A percentile compares a stretch with the other conserved stretches of the same genome.
Conservation (phyloP, 2,888 invertebrate species). For the Philaethria dido region DNA sequence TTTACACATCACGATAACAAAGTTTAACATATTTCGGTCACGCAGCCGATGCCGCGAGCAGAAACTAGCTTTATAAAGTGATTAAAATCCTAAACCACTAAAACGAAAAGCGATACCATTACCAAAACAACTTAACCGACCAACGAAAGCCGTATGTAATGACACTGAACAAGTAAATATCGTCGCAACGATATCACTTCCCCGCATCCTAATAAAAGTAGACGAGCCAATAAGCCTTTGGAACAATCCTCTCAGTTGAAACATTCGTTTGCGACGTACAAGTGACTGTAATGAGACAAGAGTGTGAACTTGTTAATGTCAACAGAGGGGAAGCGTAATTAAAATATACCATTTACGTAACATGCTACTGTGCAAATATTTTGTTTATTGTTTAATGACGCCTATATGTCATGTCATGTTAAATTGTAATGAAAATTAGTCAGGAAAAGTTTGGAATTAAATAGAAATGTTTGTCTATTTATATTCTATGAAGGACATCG, state of each 20-base stretch:
- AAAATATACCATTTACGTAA: constrained; percentile 39
- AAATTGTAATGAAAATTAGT: not conserved
- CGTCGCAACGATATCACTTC: constrained; percentile 22
- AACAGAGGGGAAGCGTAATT: constrained; percentile 37
- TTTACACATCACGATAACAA: too few species aligned
- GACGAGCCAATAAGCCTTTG: constrained; percentile 44
- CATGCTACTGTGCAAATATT: constrained; percentile 6
- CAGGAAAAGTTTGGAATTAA: not conserved
- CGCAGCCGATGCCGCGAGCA: too few species aligned
- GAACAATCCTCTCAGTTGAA: constrained; percentile 44
- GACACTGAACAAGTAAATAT: constrained; percentile 10
- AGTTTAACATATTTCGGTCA: too few species aligned
- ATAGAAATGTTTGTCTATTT: too few species aligned
- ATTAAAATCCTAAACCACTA: not conserved
- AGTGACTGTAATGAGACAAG: constrained; percentile 36
- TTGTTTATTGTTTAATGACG: not conserved
- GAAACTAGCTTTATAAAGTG: too few species aligned
- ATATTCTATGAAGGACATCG: too few species aligned
- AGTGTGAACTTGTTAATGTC: constrained; percentile 34
- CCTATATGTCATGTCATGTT: not conserved
- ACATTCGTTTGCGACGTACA: constrained; percentile 32
- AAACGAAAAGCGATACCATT: not conserved
- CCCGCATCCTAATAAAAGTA: constrained; percentile 41
- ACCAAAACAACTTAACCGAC: not conserved
- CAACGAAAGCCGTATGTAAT: constrained; percentile 15